Base-by-base conservation (phyloP, 2,888 invertebrate species). In the Acanthosepion pharaonis region DNA sequence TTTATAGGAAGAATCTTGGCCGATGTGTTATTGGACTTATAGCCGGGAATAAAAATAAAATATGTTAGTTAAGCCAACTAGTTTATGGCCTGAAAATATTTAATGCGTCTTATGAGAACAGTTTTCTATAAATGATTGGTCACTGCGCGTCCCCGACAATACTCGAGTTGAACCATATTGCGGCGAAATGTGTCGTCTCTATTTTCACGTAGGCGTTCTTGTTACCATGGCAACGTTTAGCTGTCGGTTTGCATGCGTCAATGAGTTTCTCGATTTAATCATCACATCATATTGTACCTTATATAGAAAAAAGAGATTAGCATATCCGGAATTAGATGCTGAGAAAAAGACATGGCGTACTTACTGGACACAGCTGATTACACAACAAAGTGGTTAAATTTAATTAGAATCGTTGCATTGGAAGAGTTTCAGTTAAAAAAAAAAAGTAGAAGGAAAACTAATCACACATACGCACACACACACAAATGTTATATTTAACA, bases 151-250 rank as follows among this genome's bases (percentile, higher is more conserved):
- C 18, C 18, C 15, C 15, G 20, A 53, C 6, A 15, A 55, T 18
- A 20, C 18, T 55, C 55, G 55, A 55, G 15, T 55, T 55, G 15
- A 55, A 18, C 55, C 55, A 55, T 55, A 55, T 55, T 55, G 55
- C 55, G 15, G 20, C 20, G 55, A 55, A 55, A 55, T 55, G 15
- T 25, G 8, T 11, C n/a, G n/a, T 25, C 78, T 25, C 8, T 78
- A 78, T 78, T 78, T 78, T 78, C 28, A 78, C 78, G 78, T 78
- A 78, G 78, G 78, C 78, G 78, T 78, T 78, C 78, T 78, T 78
- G 78, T 78, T 78, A n/a, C 78, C 78, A 78, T 78, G 28, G n/a
- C 78, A 25, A 78, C n/a, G 78, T 78, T 78, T 78, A n/a, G 78
- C 78, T 78, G 78, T 78, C 78, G 28, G 78, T 78, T 78, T n/a